Conservation (phyloP, 2,888 invertebrate genomes). For the Emmelina monodactyla region DNA sequence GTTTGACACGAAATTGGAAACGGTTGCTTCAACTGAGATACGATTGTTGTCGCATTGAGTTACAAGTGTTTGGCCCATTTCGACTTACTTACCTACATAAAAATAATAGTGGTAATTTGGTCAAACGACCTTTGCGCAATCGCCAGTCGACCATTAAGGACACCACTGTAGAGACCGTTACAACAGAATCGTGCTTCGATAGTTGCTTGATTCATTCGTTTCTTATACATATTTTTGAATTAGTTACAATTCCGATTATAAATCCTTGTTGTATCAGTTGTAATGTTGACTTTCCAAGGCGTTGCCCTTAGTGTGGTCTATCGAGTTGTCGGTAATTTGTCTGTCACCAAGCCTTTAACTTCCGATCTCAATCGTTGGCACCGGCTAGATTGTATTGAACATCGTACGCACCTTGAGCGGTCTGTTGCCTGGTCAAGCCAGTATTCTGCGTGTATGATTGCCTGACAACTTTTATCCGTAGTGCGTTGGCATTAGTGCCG, state of each 20-base stretch:
- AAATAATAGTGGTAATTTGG: slow-evolving; percentile 32
- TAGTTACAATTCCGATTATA: no score
- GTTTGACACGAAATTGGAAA: no score
- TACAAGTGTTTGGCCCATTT: slow-evolving; percentile 23
- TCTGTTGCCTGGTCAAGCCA: slow-evolving; percentile 28
- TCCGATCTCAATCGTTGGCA: slow-evolving; percentile 3
- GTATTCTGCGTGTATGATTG: slow-evolving; percentile 28
- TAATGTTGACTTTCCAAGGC: no score
- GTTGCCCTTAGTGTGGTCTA: no score
- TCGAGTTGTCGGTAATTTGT: slow-evolving; percentile 19
- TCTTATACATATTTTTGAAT: no score
- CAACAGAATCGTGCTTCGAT: slow-evolving; percentile 30
- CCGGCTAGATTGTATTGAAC: slow-evolving; percentile 15
- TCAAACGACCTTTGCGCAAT: slow-evolving; percentile 47
- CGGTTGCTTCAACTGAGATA: no score
- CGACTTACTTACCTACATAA: slow-evolving; percentile 24
- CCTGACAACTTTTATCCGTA: slow-evolving; percentile 40
- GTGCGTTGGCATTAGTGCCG: slow-evolving; percentile 38
- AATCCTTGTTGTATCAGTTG: no score
- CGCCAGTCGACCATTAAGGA: slow-evolving; percentile 46
- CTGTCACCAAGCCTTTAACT: slow-evolving; percentile 4
- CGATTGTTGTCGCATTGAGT: no score
- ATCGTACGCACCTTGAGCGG: slow-evolving; percentile 17
- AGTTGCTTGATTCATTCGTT: no score
- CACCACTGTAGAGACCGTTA: slow-evolving; percentile 35